Evolutionary conservation across 2,113 vertebrate species (phyloP).

Genomic region (Clarias gariepinus): DNA sequence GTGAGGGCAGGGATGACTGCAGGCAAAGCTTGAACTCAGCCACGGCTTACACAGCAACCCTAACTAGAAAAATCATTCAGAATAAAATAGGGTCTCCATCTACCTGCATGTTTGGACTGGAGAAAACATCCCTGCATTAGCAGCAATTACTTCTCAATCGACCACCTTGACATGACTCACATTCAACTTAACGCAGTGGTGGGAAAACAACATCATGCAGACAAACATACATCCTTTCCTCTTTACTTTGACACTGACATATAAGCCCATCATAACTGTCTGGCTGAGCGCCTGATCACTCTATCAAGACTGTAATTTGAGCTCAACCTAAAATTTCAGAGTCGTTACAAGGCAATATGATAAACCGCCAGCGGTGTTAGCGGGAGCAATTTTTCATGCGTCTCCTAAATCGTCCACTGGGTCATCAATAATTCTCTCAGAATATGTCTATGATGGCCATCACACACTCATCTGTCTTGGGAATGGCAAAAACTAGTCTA

Average conservation of each 20-base stretch:
- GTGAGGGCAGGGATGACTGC: constrained; percentile 26
- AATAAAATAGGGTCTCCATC: background rate
- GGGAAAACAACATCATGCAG: constrained; percentile 14
- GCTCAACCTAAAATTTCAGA: constrained; percentile 33
- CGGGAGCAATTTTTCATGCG: background rate
- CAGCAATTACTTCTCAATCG: constrained; percentile 45
- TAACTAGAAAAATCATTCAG: background rate
- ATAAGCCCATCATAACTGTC: constrained; percentile 36
- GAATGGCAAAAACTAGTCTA: constrained; percentile 36
- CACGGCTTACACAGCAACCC: constrained; percentile 1
- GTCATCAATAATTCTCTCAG: constrained; percentile 49
- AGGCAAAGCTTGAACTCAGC: constrained; percentile 33
- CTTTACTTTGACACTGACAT: constrained; percentile 22
- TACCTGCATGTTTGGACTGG: constrained; percentile 9
- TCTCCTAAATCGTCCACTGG: constrained; percentile 17
- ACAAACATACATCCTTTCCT: background rate
- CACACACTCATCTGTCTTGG: background rate
- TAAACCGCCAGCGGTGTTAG: constrained; percentile 25
- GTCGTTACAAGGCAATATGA: constrained; percentile 49
- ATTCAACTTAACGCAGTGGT: background rate
- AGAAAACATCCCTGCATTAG: constrained; percentile 42
- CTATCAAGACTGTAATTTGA: constrained; percentile 47
- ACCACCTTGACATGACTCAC: constrained; percentile 26
- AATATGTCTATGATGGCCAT: constrained; percentile 38
- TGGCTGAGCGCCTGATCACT: constrained; percentile 47